Evolutionary conservation across 2,888 invertebrate species (phyloP).

Genomic region (Mimachlamys varia): DNA sequence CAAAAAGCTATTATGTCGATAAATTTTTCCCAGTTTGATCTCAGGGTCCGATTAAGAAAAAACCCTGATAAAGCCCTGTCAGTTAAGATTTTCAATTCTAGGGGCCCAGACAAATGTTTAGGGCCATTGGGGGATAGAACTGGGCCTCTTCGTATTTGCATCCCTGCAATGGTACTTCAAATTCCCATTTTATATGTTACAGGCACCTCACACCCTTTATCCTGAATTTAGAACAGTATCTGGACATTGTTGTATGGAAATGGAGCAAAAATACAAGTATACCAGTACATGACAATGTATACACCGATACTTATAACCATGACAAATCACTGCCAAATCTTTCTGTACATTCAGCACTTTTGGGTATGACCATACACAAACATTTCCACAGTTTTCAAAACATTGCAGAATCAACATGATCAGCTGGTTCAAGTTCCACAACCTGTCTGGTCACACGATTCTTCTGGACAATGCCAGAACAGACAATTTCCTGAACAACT

Average conservation of each 20-base stretch:
- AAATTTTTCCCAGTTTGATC: too few relatives aligned
- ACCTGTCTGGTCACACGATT: slow-evolving; percentile 64
- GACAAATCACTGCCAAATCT: background rate
- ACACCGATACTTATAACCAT: background rate
- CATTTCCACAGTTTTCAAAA: background rate
- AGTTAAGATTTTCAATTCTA: too few relatives aligned
- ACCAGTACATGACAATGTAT: background rate
- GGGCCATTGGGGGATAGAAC: too few relatives aligned
- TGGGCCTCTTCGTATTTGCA: too few relatives aligned
- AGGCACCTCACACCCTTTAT: background rate
- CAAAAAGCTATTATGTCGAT: too few relatives aligned
- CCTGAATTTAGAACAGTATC: background rate
- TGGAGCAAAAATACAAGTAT: background rate
- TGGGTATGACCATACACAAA: background rate
- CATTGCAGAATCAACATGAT: too few relatives aligned
- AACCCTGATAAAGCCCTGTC: too few relatives aligned
- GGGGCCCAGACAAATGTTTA: too few relatives aligned
- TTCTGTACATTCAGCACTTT: background rate
- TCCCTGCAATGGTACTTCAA: too few relatives aligned
- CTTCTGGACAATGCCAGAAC: slow-evolving; percentile 83
- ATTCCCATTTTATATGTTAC: background rate
- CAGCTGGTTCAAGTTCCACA: slow-evolving; percentile 53
- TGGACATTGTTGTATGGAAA: background rate
- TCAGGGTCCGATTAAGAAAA: too few relatives aligned
- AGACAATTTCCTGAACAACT: slow-evolving; percentile 97